A percentile compares a stretch with the other conserved stretches of the same genome.
Conservation (phyloP, 2,888 invertebrate genomes). For the Craniophora ligustri region DNA sequence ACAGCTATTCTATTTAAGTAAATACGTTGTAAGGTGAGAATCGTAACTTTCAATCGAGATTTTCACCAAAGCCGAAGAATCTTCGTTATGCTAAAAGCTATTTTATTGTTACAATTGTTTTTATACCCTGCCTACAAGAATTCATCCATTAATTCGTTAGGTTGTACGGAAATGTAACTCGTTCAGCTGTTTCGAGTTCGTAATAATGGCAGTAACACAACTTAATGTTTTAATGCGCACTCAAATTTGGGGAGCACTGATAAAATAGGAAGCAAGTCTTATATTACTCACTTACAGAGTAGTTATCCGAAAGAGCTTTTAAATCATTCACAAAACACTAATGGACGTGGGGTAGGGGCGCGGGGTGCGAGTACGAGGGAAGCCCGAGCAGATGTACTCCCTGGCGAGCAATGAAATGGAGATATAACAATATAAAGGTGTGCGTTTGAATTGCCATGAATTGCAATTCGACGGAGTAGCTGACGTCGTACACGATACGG, state of each 20-base stretch:
- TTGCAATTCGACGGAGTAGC: conserved; percentile 71
- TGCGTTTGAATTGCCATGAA: conserved; percentile 79
- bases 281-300: conserved; percentile 89
- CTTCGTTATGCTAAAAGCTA: conserved; percentile 56
- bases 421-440: conserved; percentile 87
- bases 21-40: conserved; percentile 38
- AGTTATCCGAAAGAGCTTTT: conserved; percentile 89
- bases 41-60: conserved; percentile 34
- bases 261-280: conserved; percentile 88
- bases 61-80: conserved; percentile 54
- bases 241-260: conserved; percentile 88
- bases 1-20: conserved; percentile 33
- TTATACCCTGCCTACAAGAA: conserved; percentile 51
- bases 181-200: conserved; percentile 52
- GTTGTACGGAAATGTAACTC: conserved; percentile 61
- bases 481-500: conserved; percentile 21
- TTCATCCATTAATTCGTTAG: conserved; percentile 66
- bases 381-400: conserved; percentile 81
- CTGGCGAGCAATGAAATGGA: conserved; percentile 85
- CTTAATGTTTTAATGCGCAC: conserved; percentile 87
- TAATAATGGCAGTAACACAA: conserved; percentile 60
- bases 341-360: conserved; percentile 84
- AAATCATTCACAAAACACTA: conserved; percentile 89
- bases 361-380: conserved; percentile 58
- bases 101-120: conserved; percentile 53